Percentiles rank a stretch among this genome's conserved stretches.
Conservation (phyloP, 2,113 vertebrate species). For the Oreocharis arfaki region DNA sequence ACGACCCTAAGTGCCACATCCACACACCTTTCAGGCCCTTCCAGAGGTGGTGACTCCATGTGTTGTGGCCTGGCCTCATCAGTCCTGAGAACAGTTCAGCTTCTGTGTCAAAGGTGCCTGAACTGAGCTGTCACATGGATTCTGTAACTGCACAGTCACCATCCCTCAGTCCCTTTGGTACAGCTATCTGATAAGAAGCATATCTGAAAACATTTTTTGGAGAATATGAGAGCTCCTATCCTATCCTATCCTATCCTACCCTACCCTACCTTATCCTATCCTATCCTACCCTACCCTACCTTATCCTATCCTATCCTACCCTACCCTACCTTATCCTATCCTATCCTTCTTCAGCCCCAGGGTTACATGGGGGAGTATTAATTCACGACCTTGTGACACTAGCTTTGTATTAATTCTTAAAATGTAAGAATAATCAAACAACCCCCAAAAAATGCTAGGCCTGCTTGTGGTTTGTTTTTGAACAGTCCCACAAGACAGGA, state of each 20-base stretch:
- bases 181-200: not conserved
- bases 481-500: not conserved
- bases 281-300: not conserved
- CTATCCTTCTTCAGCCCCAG: not conserved
- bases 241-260: not conserved
- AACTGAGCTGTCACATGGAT: not conserved
- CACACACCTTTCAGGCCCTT: not conserved
- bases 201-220: not conserved
- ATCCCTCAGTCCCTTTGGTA: not conserved
- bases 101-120: not conserved
- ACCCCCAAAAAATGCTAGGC: not conserved
- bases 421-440: not conserved
- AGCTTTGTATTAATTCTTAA: not conserved
- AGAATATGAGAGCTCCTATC: not conserved
- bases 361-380: not conserved
- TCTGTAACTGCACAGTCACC: not conserved
- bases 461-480: not conserved
- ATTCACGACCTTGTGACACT: accelerated
- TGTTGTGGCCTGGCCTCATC: not conserved
- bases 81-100: not conserved
- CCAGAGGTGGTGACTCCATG: not conserved
- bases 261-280: not conserved
- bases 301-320: not conserved
- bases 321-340: no score
- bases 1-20: not conserved